Conservation (phyloP, 2,797 vertebrate genomes). For the Peromyscus nudipes region DNA sequence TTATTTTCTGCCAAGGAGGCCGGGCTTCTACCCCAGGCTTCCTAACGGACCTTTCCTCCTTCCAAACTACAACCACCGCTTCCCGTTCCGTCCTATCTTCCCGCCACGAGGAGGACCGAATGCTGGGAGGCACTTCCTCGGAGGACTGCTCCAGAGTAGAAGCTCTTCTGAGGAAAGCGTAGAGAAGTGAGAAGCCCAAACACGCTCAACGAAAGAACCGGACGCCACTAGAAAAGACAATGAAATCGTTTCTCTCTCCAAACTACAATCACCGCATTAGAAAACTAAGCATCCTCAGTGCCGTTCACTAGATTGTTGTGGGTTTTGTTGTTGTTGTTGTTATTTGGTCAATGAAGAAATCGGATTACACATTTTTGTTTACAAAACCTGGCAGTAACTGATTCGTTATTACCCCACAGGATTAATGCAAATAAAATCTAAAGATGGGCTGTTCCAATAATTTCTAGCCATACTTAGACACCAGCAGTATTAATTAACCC, state of each 20-base stretch:
- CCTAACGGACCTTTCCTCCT: slow-evolving; percentile 45
- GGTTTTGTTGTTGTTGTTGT: no score
- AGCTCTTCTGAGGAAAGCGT: slow-evolving; percentile 84
- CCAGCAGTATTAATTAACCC: not conserved
- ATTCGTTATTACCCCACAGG: not conserved
- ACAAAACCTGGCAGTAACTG: not conserved
- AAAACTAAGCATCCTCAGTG: not conserved
- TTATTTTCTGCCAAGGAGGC: slow-evolving; percentile 35
- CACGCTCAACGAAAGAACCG: not conserved
- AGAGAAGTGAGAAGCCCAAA: slow-evolving; percentile 51
- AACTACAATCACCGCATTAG: not conserved
- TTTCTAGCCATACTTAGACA: not conserved
- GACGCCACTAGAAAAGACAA: not conserved
- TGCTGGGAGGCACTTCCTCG: not conserved
- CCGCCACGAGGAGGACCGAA: not conserved
- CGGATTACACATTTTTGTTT: slow-evolving; percentile 1
- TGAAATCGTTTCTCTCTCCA: not conserved
- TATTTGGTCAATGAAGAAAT: not conserved
- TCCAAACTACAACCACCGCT: not conserved
- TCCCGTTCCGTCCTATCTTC: not conserved
- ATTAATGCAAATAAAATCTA: slow-evolving; percentile 56
- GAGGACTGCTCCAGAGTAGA: not conserved
- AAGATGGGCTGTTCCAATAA: not conserved
- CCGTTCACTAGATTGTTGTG: not conserved
- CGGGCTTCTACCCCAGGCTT: slow-evolving; percentile 22